Base-by-base conservation (phyloP, 1,140 invertebrate genomes). In the Drosophila tsacasi region DNA sequence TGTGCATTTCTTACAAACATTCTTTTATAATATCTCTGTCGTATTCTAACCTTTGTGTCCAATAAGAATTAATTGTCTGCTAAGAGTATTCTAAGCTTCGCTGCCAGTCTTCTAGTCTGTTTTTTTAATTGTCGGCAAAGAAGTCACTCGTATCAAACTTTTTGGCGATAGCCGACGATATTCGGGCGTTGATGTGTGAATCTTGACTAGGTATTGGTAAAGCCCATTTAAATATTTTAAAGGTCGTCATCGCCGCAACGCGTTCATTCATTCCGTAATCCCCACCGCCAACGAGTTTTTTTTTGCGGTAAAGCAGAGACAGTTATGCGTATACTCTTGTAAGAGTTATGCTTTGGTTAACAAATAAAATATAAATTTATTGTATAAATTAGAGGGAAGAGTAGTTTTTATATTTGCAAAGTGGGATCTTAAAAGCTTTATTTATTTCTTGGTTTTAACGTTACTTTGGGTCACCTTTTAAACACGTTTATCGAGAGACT, bases 151-250 rank as follows among this genome's bases (percentile, higher is more conserved):
- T 39, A 55, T 55, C 52, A 39, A 39, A 39, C 0, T 12, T 57
- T 57, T 57, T 57, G 52, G 52, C 52, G 19, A 35, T 54, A 46
- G 42, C 19, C 17, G 44, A 4, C 44, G 44, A 25, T 49, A 25
- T 57, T 57, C 54, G 35, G 19, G 15, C 13, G 12, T 35, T 21
- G n/a, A 25, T 57, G 54, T 57, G 54, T 57, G 54, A 57, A 39
- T 39, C 54, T 57, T 57, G 35, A 39, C 35, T n/a, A 39, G 54
- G 54, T 57, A 57, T 57, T 39, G n/a, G 23, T 39, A 57, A 39
- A 30, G 27, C 50, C 50, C 32, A 79, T 65, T 73, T 64, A 62
- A 57, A 72, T 69, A 61, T 25, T 49, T 55, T 57, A 47, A 72
- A 79, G 66, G 40, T 72, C 55, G 42, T 40, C 39, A 55, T 35